Percentiles rank a stretch among this genome's conserved stretches.
These are phyloP conservation scores for Leptonema lineaticorne DNA, from an alignment of 1,140 invertebrate species.

Conservation along the genomic window DNA sequence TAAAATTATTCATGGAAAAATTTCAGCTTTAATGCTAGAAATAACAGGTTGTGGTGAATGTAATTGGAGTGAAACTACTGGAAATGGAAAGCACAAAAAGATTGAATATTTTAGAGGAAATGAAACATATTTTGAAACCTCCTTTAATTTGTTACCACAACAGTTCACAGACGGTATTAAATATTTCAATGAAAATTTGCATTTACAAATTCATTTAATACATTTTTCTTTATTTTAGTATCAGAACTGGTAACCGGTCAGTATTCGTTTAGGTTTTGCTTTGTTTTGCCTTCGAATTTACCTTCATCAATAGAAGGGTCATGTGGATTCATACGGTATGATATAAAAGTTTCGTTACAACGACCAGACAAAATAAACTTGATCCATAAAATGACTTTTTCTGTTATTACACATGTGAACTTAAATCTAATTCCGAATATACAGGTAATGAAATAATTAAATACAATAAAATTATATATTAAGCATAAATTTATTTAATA, in stretches of 20 bases:
- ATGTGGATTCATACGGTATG: slow-evolving; percentile 12
- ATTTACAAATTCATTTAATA: not conserved
- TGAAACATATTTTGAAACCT: slow-evolving; percentile 21
- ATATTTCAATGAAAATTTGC: not conserved
- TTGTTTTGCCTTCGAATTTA: not conserved
- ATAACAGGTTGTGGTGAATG: not conserved
- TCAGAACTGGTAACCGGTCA: not conserved
- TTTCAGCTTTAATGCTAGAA: slow-evolving; percentile 2
- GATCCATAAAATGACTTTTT: not conserved
- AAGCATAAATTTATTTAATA: too few species aligned
- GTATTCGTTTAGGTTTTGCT: slow-evolving; percentile 19
- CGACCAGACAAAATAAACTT: slow-evolving; percentile 1
- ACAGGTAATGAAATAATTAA: not conserved
- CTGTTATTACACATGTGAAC: slow-evolving; percentile 17
- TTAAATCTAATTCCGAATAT: slow-evolving; percentile 15
- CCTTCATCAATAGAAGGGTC: slow-evolving; percentile 17
- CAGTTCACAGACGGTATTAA: not conserved
- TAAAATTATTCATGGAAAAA: too few species aligned
- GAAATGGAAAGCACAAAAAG: slow-evolving; percentile 12
- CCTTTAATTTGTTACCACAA: not conserved
- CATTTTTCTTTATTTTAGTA: not conserved
- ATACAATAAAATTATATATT: not conserved
- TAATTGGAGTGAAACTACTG: not conserved
- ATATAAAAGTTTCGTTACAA: not conserved
- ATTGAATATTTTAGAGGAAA: not conserved